Evolutionary conservation across 1,140 invertebrate genomes (phyloP), one percentile per base, ranked within the genome.

Genomic region (Penaeus japonicus): DNA sequence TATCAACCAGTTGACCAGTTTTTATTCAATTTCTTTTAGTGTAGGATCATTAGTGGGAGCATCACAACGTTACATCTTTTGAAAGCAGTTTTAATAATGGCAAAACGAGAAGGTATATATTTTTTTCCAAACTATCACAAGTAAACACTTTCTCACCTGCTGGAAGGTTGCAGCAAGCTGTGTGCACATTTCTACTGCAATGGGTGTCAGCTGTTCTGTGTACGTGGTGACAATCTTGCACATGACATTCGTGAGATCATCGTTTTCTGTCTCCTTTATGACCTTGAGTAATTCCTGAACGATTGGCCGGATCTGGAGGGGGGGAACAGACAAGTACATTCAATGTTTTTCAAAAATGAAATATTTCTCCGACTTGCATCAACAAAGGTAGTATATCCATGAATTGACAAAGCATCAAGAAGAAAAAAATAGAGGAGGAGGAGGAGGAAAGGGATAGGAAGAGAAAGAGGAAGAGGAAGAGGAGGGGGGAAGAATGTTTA

Each of bases 181-280:
- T 91, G 97, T 95, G 91, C 97, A 98, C 91, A 99, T 99, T 91
- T 99, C 97, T 39, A 97, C 96, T 32, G 98, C 98, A 92, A 99
- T 97, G 0, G 98, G 97, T 89, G 96, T 95, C 22, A 99, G 93
- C 92, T 99, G 97, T 89, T 97, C 96, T 1, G 96, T 96, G 92
- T 97, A 99, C 35, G 96, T 95, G 92, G 96, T 98, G 62, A 99
- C 97, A 89, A 99, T 95, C 92, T 98, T 98, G 92, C 99, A 98
- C 94, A 99, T 96, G 0, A 99, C 98, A 91, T 95, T 96, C 0
- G 98, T 98, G 77, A 99, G 94, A 93, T 99, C 98, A 92, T 99
- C 99, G 92, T 99, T 99, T 93, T 99, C 98, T 17, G 98, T 99
- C 93, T 98, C 96, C n/a, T 97, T 94, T 62, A 99, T 97, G 32